Base-by-base conservation (phyloP, 2,113 vertebrate genomes). In the Syrmaticus mikado region DNA sequence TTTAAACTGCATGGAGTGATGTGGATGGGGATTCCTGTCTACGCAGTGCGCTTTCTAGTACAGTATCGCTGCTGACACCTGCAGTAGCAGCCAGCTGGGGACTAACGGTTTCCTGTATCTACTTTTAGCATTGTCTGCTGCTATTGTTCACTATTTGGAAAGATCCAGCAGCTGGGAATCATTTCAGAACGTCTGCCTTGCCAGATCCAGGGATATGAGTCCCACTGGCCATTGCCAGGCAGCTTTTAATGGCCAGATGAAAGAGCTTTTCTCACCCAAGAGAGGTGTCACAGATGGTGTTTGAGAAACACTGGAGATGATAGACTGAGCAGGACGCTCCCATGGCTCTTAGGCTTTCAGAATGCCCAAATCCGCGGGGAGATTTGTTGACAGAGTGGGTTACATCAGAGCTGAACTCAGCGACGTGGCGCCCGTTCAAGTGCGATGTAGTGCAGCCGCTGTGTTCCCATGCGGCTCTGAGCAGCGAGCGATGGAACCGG, bases 151-250 rank as follows among this genome's bases (percentile, higher is more conserved):
- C 68, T 74, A 40, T 38, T 88, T 89, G 57, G 62, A 77, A 85
- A 72, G 48, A 77, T 80, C 68, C 94, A 68, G 52, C 89, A 82
- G 90, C 96, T 93, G 76, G 97, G 94, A 97, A 84, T 89, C 13
- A 27, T 91, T 97, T 96, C 93, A 93, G 92, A 96, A 81, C 43
- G 25, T 3, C 18, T 46, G n/a, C 81, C 79, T 94, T 82, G 95
- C 95, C 96, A 96, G 89, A 87, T 72, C 9, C 34, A 81, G 92
- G 71, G 87, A 86, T 84, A 53, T 2, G 36, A 86, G 65, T 91
- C 93, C 70, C 77, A 57, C 17, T 89, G 67, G 76, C 62, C 27
- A 38, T 83, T 64, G 82, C 95, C 96, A 95, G 94, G 82, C 81
- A 75, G 91, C 74, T 85, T 77, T 96, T 74, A 65, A 85, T 62